phyloP scores from a whole-genome alignment of 2,113 vertebrate genomes.

The Odobenus rosmarus region DNA sequence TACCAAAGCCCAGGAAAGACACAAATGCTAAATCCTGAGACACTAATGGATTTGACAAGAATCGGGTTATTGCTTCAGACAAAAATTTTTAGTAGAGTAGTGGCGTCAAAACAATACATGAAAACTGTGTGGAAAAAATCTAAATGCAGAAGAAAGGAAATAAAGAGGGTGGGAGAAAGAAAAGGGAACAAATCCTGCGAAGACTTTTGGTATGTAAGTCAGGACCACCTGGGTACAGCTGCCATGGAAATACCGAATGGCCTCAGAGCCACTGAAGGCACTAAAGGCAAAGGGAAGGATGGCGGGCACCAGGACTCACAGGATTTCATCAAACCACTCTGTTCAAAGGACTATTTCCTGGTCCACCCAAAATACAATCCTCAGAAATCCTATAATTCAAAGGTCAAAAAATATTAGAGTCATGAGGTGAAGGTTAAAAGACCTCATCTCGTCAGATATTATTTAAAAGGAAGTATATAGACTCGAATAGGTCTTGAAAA shows the following conservation, averaged over 20 bases:
- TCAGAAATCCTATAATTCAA: background rate
- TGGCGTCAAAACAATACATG: background rate
- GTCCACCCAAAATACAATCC: background rate
- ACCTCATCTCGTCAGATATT: background rate
- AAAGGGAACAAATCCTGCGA: background rate
- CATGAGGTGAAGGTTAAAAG: background rate
- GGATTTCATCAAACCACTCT: background rate
- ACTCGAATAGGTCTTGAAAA: background rate
- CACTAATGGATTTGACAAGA: background rate
- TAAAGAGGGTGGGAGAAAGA: background rate
- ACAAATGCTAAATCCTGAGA: background rate
- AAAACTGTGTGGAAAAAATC: background rate
- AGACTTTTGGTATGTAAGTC: background rate
- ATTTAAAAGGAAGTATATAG: conserved; percentile 32
- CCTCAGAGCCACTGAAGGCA: background rate
- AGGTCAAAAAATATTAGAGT: background rate
- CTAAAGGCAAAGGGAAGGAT: background rate
- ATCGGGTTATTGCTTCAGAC: background rate
- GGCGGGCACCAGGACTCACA: background rate
- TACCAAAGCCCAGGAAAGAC: background rate
- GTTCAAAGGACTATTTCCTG: background rate
- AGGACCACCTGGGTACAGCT: background rate
- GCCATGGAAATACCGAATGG: background rate
- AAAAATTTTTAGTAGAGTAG: background rate
- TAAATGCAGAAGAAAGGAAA: conserved; percentile 1